A percentile compares a stretch with the other conserved stretches of the same genome.
Evolutionary conservation across 2,113 vertebrate species (phyloP).

Genomic region (Coracopsis vasa): DNA sequence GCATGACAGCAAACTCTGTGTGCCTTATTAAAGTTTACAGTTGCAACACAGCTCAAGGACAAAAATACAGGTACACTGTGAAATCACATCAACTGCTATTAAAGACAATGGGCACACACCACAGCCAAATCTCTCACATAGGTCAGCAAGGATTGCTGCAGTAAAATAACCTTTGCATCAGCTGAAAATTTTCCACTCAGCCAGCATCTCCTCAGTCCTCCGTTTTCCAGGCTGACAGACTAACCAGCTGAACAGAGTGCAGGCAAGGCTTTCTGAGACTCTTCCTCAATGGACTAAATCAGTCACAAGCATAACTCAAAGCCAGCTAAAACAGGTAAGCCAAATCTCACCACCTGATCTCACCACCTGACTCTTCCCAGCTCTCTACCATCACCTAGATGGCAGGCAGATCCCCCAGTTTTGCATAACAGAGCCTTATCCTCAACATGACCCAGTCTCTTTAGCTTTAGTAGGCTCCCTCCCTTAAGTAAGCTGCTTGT

Average conservation of each 20-base stretch:
- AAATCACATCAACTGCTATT: background rate
- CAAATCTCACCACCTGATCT: background rate
- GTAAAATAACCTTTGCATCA: background rate
- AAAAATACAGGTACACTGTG: background rate
- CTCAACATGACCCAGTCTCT: background rate
- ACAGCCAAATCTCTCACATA: background rate
- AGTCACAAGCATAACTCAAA: background rate
- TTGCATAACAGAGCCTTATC: slow-evolving; percentile 1
- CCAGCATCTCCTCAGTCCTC: background rate
- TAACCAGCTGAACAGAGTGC: background rate
- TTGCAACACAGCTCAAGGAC: background rate
- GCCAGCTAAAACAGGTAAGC: background rate
- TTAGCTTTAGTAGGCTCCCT: background rate
- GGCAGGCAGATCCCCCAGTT: background rate
- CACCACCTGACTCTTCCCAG: background rate
- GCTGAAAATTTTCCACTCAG: background rate
- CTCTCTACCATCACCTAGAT: background rate
- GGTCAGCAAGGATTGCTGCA: background rate
- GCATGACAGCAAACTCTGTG: background rate
- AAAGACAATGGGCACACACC: background rate
- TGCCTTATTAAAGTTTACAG: background rate
- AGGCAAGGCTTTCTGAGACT: rapidly evolving
- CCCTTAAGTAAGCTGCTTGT: slow-evolving; percentile 55
- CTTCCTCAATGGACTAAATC: background rate
- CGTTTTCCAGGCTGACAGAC: background rate